Percentiles rank a stretch among this genome's conserved stretches.
phyloP scores from a whole-genome alignment of 2,113 vertebrate species.

The Dendropsophus ebraccatus region DNA sequence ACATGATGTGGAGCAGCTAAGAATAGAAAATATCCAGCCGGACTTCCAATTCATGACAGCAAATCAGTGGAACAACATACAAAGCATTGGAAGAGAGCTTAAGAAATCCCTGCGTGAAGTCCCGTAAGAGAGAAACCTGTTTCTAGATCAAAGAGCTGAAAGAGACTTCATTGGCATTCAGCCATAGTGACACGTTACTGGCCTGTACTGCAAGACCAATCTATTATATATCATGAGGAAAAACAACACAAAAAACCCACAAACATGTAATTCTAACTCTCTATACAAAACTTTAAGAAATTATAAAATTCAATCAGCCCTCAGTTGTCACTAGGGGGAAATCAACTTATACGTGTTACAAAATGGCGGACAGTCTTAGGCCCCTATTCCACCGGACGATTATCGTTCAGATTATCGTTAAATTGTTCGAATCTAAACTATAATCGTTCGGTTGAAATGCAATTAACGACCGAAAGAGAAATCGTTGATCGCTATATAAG shows the following conservation, averaged over 20 bases:
- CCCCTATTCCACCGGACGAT: too few relatives aligned
- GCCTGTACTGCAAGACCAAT: not conserved
- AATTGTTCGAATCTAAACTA: too few relatives aligned
- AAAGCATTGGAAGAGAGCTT: conserved; percentile 78
- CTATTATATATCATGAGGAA: not conserved
- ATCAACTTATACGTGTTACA: too few relatives aligned
- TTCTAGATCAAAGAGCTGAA: conserved; percentile 28
- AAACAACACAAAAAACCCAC: not conserved
- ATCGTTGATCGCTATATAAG: too few relatives aligned
- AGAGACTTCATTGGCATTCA: conserved; percentile 12
- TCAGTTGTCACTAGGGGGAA: too few relatives aligned
- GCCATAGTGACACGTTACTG: not conserved
- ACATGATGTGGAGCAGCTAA: conserved; percentile 83
- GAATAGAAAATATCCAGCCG: conserved; percentile 80
- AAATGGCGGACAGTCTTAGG: too few relatives aligned
- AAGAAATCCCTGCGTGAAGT: conserved; percentile 79
- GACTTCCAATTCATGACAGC: conserved; percentile 75
- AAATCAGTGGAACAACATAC: conserved; percentile 81
- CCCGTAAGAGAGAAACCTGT: conserved; percentile 69
- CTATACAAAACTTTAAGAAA: too few relatives aligned
- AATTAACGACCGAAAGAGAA: too few relatives aligned
- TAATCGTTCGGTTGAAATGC: too few relatives aligned
- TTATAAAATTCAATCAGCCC: too few relatives aligned
- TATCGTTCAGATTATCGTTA: too few relatives aligned
- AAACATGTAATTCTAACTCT: too few relatives aligned